A percentile compares a stretch with the other conserved stretches of the same genome.
Evolutionary conservation across 2,113 vertebrate genomes (phyloP).

Genomic region (Saimiri boliviensis): DNA sequence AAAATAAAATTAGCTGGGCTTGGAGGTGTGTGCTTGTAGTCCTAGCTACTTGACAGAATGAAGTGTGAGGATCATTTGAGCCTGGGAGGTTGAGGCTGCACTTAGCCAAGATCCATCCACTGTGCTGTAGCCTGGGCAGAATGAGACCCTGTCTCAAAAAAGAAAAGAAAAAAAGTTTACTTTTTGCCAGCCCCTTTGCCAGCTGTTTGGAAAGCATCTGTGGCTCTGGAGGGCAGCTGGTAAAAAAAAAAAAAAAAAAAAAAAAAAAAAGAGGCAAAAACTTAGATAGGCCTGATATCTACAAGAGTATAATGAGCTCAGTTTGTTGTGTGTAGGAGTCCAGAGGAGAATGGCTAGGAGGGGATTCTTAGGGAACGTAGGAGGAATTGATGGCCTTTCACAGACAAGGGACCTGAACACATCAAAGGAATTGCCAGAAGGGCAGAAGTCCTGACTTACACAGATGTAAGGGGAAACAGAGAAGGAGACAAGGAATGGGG

Average conservation of each 20-base stretch:
- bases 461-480: neutral
- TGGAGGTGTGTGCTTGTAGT: too few species aligned
- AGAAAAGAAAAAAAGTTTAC: neutral
- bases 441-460: neutral
- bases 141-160: too few species aligned
- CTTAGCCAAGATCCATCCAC: too few species aligned
- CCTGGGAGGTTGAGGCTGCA: too few species aligned
- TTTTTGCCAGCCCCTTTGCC: neutral
- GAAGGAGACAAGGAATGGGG: neutral
- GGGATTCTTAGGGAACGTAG: neutral
- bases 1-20: too few species aligned
- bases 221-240: neutral
- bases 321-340: fast-evolving
- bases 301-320: neutral
- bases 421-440: neutral
- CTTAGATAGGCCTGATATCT: neutral
- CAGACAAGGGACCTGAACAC: neutral
- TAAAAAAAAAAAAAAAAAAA: neutral
- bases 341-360: too few species aligned
- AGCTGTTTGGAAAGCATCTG: neutral
- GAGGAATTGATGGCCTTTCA: neutral
- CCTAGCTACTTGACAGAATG: too few species aligned
- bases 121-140: too few species aligned
- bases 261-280: neutral
- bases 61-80: too few species aligned